A percentile compares a stretch with the other conserved stretches of the same genome.
Conservation (phyloP, 2,797 vertebrate genomes). For the Simalia tracyae region DNA sequence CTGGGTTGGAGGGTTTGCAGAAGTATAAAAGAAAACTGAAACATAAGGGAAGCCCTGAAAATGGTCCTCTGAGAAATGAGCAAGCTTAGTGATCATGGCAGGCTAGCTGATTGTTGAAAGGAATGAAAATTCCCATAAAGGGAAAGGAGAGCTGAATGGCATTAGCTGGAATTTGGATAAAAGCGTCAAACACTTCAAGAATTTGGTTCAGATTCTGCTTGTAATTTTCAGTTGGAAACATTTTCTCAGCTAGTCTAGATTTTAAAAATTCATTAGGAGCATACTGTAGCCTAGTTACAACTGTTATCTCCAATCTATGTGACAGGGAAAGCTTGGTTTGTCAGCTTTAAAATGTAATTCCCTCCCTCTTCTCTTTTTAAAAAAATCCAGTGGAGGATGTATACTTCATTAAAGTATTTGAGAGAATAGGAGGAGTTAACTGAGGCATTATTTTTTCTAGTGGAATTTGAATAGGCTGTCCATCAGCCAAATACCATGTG, state of each 20-base stretch:
- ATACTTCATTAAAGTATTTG: neutral
- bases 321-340: neutral
- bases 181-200: neutral
- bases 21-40: neutral
- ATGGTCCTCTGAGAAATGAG: neutral
- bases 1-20: neutral
- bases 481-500: neutral
- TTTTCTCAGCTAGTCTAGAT: neutral
- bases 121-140: neutral
- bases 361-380: neutral
- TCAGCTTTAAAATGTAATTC: neutral
- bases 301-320: neutral
- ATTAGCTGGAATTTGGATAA: neutral
- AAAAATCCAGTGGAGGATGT: neutral
- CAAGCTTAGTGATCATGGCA: neutral
- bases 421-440: neutral
- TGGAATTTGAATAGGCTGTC: neutral
- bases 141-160: neutral
- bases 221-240: neutral
- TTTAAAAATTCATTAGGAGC: neutral
- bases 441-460: neutral
- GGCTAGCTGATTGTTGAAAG: neutral
- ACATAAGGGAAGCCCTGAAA: neutral
- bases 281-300: neutral
- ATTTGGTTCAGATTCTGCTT: neutral